Conservation (phyloP, 2,113 vertebrate genomes). For the Nyctereutes procyonoides region DNA sequence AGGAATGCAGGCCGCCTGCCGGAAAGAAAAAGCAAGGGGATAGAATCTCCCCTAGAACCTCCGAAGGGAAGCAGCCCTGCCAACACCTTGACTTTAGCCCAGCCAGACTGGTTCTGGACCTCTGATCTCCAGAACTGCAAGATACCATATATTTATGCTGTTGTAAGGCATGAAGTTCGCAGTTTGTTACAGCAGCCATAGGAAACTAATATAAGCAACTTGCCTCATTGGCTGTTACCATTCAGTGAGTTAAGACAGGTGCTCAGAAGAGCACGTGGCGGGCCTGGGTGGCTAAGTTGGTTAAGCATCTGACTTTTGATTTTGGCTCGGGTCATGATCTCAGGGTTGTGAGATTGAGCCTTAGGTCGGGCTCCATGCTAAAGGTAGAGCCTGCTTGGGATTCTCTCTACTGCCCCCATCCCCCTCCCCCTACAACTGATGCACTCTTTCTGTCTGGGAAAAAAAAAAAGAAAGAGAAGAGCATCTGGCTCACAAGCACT, state of each 20-base stretch:
- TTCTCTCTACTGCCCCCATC: not conserved
- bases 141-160: not conserved
- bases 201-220: not conserved
- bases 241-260: not conserved
- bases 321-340: not conserved
- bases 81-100: not conserved
- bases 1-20: not conserved
- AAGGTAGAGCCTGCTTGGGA: not conserved
- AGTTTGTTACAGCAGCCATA: not conserved
- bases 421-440: not conserved
- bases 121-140: not conserved
- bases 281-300: rapidly evolving
- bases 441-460: not conserved
- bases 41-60: not conserved
- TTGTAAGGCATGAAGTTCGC: not conserved
- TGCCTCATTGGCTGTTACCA: not conserved
- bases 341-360: not conserved
- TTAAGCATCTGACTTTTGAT: not conserved
- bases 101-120: not conserved
- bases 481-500: not conserved
- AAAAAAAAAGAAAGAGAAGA: not conserved
- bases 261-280: not conserved
- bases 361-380: rapidly evolving
- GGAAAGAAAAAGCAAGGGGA: not conserved
- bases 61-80: not conserved